Evolutionary conservation across 2,888 invertebrate species (phyloP), one percentile per base, ranked within the genome.

Genomic region (Ferdinandea cuprea): DNA sequence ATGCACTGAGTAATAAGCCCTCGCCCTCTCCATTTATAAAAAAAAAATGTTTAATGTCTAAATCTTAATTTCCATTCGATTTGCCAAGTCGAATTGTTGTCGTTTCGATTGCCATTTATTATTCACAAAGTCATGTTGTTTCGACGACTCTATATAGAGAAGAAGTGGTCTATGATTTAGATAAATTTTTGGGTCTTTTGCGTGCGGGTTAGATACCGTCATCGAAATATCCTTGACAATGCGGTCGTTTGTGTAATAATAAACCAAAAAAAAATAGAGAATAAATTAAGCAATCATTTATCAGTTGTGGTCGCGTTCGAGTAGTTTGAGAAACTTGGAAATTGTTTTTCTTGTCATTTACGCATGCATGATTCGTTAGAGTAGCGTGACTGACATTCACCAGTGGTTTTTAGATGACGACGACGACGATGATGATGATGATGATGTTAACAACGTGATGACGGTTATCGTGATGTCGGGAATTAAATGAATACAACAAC

Each of bases 321-420:
- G 59, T 37, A 35, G 61, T 37, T 35, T 50, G 63, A n/a, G n/a
- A n/a, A 58, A 46, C 59, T 69, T 48, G 48, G 28, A 52, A 72
- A 72, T 63, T 61, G 72, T 63, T 72, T n/a, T 72, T 72, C 61
- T 74, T 74, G 80, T 69, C 80, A 74, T 80, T 80, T 63, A 74
- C 74, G 74, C 63, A 80, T 69, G 80, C 80, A 80, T 74, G 80
- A 80, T 80, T 80, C 69, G 74, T 74, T 74, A 30, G 28, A 74
- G 30, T 74, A 52, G 80, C 80, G 80, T 80, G 80, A 63, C 80
- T 80, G 80, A 63, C 63, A 50, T 63, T n/a, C 61, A 48, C 35
- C 42, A 40, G 17, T 58, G 25, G 48, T 13, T 56, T 69, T 61
- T 28, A 42, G 15, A 76, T 76, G 80, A 63, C 50, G 66, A 63